Evolutionary conservation across 2,888 invertebrate genomes (phyloP), one percentile per base, ranked within the genome.

Genomic region (Molanna angustata): DNA sequence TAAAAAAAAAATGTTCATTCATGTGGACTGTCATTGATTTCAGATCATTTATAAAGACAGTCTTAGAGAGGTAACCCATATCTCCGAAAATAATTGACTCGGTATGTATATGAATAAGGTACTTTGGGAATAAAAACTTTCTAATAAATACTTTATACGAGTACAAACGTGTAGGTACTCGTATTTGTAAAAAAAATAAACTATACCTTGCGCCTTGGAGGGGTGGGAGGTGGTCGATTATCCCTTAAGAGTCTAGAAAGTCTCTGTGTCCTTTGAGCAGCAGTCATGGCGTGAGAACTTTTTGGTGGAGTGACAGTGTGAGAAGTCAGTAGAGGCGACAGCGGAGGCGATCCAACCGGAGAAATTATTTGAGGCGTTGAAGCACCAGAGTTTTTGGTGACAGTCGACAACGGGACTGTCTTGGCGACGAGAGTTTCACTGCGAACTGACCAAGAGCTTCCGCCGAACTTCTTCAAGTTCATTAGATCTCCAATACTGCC

Each of bases 401-500:
- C 88, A 1, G 88, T 88, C 62, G 86, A 85, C 56, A 88, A 63
- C 0, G 88, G 88, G 45, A 88, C 85, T 20, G 84, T 83, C 62
- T 82, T 76, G 6, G 88, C 87, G 35, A 88, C 80, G 61, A 88
- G 68, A 42, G 83, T 82, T 62, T 88, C 88, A 68, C 86, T 86
- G 14, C 85, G 78, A 1, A 86, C 79, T 61, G 86, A 86, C 76
- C 83, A 85, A 56, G 77, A 82, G 64, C 83, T 84, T 32, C 84
- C 84, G 56, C 86, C 86, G 64, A 84, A 87, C 65, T 82, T 83
- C 63, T 83, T 82, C 63, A 80, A 68, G 68, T 89, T 89, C 88
- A 89, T 89, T 62, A 88, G 71, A 67, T 90, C 89, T 2, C 89
- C 89, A 41, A 89, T 86, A 62, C 86, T 86, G 14, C 84, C 84